Evolutionary conservation across 2,797 vertebrate genomes (phyloP), one percentile per base, ranked within the genome.

Genomic region (Xenopus petersii): DNA sequence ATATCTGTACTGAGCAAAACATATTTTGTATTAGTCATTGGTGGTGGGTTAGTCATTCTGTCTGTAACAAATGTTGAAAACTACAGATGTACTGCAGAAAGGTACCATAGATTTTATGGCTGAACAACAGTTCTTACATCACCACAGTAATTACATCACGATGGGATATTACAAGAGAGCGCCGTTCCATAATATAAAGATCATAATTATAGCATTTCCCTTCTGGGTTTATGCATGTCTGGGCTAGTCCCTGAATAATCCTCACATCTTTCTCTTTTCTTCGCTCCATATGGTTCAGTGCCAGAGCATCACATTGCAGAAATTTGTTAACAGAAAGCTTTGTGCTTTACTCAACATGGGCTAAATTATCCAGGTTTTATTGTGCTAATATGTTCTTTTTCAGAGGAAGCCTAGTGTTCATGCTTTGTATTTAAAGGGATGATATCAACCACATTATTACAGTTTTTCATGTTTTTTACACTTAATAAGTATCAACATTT

Each of bases 211-310:
- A 81, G 61, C 59, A 71, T 83, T 89, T 86, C 79, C 80, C 70
- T 84, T 86, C 79, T 87, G 82, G 74, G 82, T 79, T 84, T 76
- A 79, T 79, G 79, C 77, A 80, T 82, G 83, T 81, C 81, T 82
- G 80, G 82, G 79, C 81, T 85, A 85, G 89, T 89, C 84, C 79
- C 80, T 79, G 86, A 86, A 81, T 84, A 88, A 85, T 69, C 70
- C 85, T 0, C 7, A 84, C 86, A 78, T 85, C 84, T 81, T 56
- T n/a, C 55, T 56, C 36, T 81, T 83, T 58, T 73, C 65, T 79
- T 46, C 68, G 79, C n/a, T 70, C 59, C 60, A 68, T 59, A 69
- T 73, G 75, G 70, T 59, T 51, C 59, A 78, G 56, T 69, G 71
- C 75, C 75, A 78, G 71, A 69, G 67, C 71, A 73, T 69, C 59